phyloP scores from a whole-genome alignment of 2,888 invertebrate genomes.

The Epistrophe grossulariae region DNA sequence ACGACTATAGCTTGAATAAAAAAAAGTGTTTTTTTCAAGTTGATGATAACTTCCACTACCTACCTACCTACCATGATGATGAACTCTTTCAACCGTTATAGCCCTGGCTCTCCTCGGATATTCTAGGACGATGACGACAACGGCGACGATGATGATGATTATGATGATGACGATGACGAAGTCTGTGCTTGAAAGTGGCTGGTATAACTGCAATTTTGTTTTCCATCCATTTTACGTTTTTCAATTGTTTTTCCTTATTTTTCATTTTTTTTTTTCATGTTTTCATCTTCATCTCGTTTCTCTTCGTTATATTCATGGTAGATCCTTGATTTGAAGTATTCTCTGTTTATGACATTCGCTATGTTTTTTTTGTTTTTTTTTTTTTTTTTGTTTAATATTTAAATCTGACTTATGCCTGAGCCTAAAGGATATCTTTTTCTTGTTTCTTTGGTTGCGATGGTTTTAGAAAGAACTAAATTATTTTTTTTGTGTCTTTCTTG shows the following conservation, averaged over 20 bases:
- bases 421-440: slow-evolving; percentile 70
- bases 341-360: slow-evolving; percentile 73
- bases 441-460: slow-evolving; percentile 56
- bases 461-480: slow-evolving; percentile 52
- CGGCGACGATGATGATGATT: background rate
- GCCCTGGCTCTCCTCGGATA: slow-evolving; percentile 1
- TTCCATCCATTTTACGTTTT: slow-evolving; percentile 62
- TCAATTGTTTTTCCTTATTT: slow-evolving; percentile 19
- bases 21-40: slow-evolving; percentile 42
- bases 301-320: slow-evolving; percentile 29
- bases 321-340: slow-evolving; percentile 73
- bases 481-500: slow-evolving; percentile 33
- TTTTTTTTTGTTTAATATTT: slow-evolving; percentile 38
- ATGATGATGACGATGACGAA: slow-evolving; percentile 9
- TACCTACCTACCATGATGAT: slow-evolving; percentile 36
- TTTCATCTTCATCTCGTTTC: slow-evolving; percentile 19
- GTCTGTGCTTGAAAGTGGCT: slow-evolving; percentile 73
- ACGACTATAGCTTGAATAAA: background rate
- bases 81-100: slow-evolving; percentile 58
- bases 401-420: slow-evolving; percentile 51
- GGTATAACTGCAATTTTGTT: slow-evolving; percentile 69
- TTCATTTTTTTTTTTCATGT: background rate
- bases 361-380: slow-evolving; percentile 47
- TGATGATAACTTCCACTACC: slow-evolving; percentile 46
- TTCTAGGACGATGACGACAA: slow-evolving; percentile 47